Percentiles rank a stretch among this genome's conserved stretches.
Conservation (phyloP, 35 echinoderm and acorn worm species). For the Lytechinus pictus region DNA sequence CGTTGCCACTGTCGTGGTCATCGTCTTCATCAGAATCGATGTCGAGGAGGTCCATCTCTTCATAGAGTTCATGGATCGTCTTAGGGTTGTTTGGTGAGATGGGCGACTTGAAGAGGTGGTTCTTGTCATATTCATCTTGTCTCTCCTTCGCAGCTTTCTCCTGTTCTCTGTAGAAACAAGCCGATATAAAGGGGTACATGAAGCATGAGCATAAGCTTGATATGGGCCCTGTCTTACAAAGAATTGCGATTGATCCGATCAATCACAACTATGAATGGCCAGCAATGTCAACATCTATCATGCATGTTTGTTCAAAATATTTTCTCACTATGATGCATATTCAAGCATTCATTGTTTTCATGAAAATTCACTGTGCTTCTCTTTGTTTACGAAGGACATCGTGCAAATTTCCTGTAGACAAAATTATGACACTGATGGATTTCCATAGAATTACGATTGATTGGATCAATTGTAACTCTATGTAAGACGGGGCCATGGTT, state of each 20-base stretch:
- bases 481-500: too few relatives aligned
- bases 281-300: neutral
- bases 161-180: neutral
- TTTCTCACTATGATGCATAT: neutral
- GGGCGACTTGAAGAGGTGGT: constrained; percentile 53
- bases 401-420: too few relatives aligned
- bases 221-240: too few relatives aligned
- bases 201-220: neutral
- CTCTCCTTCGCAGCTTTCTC: neutral
- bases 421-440: too few relatives aligned
- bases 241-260: too few relatives aligned
- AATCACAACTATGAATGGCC: too few relatives aligned
- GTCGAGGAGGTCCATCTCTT: constrained; percentile 51
- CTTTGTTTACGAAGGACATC: too few relatives aligned
- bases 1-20: neutral
- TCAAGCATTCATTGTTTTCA: neutral
- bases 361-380: too few relatives aligned
- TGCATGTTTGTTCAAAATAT: neutral
- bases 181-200: neutral
- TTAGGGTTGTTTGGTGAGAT: constrained; percentile 49
- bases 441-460: too few relatives aligned
- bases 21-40: neutral
- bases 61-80: constrained; percentile 64
- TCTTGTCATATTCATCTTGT: constrained; percentile 25
- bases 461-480: too few relatives aligned